Percentiles rank a stretch among this genome's conserved stretches.
These are phyloP conservation scores for Drosophila eohydei DNA, from an alignment of 2,888 invertebrate genomes.

Conservation along the genomic window DNA sequence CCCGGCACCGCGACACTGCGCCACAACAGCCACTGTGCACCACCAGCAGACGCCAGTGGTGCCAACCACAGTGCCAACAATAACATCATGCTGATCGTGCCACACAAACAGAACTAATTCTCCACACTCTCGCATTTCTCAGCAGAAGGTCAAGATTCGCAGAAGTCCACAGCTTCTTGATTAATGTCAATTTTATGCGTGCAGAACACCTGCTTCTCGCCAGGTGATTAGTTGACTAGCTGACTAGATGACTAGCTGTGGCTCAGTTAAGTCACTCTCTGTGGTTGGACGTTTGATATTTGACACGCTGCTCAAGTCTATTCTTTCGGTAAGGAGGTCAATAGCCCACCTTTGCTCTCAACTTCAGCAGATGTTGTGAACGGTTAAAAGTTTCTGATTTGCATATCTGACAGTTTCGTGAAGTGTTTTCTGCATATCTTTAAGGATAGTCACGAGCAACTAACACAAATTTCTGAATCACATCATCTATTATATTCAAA, in stretches of 20 bases:
- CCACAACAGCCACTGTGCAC: slow-evolving; percentile 46
- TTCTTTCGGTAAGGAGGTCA: slow-evolving; percentile 50
- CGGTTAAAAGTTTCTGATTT: slow-evolving; percentile 16
- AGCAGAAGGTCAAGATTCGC: slow-evolving; percentile 42
- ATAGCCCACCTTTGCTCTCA: slow-evolving; percentile 37
- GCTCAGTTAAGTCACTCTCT: neutral
- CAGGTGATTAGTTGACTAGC: slow-evolving; percentile 3
- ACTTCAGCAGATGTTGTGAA: neutral
- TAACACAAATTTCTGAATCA: neutral
- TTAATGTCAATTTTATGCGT: slow-evolving; percentile 74
- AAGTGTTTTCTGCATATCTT: slow-evolving; percentile 2
- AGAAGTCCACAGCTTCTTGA: slow-evolving; percentile 19
- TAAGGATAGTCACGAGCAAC: slow-evolving; percentile 5
- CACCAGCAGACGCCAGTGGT: neutral
- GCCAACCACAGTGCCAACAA: slow-evolving; percentile 21
- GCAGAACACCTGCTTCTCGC: slow-evolving; percentile 30
- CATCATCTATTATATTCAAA: neutral
- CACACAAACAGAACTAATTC: slow-evolving; percentile 59
- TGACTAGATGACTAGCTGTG: slow-evolving; percentile 3
- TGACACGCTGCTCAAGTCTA: slow-evolving; percentile 36
- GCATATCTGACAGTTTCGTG: slow-evolving; percentile 19
- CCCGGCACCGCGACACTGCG: slow-evolving; percentile 60
- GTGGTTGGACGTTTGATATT: slow-evolving; percentile 33
- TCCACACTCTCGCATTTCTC: slow-evolving; percentile 18
- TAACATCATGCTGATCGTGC: slow-evolving; percentile 40